phyloP scores from a whole-genome alignment of 2,888 invertebrate species.

The Mythimna impura region DNA sequence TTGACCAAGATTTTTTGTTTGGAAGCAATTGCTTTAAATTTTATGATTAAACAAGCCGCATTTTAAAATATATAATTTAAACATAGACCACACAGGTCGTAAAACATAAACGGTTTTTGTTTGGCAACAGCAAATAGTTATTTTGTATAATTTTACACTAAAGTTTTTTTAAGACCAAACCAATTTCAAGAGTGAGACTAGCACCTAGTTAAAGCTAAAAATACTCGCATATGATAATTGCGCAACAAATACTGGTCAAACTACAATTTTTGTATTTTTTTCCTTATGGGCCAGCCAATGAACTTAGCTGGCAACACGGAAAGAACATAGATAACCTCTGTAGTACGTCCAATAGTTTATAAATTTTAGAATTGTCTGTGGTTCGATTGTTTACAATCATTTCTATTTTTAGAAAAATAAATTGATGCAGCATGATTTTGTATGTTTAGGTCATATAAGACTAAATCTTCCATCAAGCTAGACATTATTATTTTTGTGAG shows the following conservation, averaged over 20 bases:
- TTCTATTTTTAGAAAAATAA: neutral
- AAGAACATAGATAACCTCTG: constrained; percentile 21
- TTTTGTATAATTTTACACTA: constrained; percentile 24
- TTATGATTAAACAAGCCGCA: constrained; percentile 8
- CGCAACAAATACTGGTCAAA: constrained; percentile 42
- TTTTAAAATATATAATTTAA: constrained; percentile 9
- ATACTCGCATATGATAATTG: constrained; percentile 43
- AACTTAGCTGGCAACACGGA: constrained; percentile 42
- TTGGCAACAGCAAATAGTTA: constrained; percentile 14
- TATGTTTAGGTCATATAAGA: neutral
- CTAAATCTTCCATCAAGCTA: neutral
- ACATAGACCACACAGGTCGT: constrained; percentile 35
- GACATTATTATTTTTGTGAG: neutral
- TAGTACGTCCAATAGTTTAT: neutral
- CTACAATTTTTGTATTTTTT: constrained; percentile 43
- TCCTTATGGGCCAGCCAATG: constrained; percentile 53
- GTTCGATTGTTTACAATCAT: neutral
- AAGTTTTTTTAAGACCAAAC: constrained; percentile 26
- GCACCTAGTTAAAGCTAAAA: constrained; percentile 29
- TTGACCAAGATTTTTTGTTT: constrained; percentile 14
- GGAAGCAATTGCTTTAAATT: neutral
- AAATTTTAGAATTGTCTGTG: constrained; percentile 3
- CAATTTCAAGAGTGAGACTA: constrained; percentile 16
- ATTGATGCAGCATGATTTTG: neutral
- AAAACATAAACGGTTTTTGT: constrained; percentile 26